These are phyloP conservation scores for Microctonus brassicae DNA, from an alignment of 2,888 invertebrate species.

Conservation along the genomic window DNA sequence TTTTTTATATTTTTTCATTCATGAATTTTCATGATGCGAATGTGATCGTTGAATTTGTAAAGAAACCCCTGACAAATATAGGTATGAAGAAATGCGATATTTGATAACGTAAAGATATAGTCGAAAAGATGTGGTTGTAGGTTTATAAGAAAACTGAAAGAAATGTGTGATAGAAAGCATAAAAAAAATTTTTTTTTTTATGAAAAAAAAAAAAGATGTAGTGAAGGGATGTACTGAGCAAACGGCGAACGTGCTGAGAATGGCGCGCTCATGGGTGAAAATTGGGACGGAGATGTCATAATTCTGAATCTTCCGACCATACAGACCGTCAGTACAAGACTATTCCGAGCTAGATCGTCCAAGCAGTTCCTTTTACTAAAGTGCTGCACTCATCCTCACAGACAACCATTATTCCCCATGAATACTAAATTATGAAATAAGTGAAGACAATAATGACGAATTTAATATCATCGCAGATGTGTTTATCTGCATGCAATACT, in stretches of 20 bases:
- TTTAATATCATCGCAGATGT: too few species aligned
- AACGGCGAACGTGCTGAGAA: constrained; percentile 46
- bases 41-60: background rate
- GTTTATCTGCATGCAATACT: too few species aligned
- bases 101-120: background rate
- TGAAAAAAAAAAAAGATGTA: background rate
- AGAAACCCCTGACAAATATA: background rate
- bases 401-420: background rate
- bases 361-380: constrained; percentile 44
- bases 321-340: constrained; percentile 36
- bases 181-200: too few species aligned
- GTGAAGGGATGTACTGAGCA: background rate
- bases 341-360: constrained; percentile 47
- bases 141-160: background rate
- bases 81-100: background rate
- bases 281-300: constrained; percentile 53
- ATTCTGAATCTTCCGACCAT: constrained; percentile 51
- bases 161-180: background rate
- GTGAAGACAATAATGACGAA: background rate
- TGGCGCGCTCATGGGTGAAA: constrained; percentile 39
- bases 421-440: background rate
- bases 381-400: constrained; percentile 5
- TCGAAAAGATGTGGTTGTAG: background rate
- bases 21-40: background rate
- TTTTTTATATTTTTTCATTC: background rate